phyloP scores from a whole-genome alignment of 2,113 vertebrate species.

The Gadus chalcogrammus region DNA sequence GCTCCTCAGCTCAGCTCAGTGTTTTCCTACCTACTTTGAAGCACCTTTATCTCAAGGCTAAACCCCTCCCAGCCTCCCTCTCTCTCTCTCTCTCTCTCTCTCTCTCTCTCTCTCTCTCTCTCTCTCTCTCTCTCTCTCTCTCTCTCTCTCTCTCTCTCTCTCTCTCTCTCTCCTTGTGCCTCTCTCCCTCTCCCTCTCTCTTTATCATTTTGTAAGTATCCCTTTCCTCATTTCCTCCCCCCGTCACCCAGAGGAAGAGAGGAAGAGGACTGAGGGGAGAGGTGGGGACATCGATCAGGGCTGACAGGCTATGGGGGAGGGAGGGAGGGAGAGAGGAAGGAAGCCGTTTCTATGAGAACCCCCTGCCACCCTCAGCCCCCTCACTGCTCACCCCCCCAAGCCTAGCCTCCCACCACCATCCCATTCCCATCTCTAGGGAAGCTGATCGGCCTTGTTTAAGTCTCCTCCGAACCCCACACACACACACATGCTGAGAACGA shows the following conservation, averaged over 20 bases:
- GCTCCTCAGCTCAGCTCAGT: constrained; percentile 42
- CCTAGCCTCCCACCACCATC: not conserved
- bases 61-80: constrained; percentile 37
- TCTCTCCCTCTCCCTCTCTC: no score
- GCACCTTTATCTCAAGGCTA: constrained; percentile 53
- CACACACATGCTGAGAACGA: constrained; percentile 10
- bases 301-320: not conserved
- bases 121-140: no score
- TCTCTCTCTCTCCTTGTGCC: no score
- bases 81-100: constrained; percentile 12
- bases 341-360: not conserved
- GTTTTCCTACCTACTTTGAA: constrained; percentile 64
- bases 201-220: no score
- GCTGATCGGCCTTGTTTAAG: not conserved
- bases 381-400: not conserved
- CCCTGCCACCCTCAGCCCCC: not conserved
- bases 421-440: not conserved
- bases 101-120: no score
- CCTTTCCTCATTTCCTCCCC: not conserved
- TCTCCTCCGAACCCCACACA: not conserved
- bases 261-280: not conserved
- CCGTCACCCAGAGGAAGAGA: not conserved
- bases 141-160: no score
- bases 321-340: not conserved
- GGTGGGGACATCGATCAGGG: not conserved